A percentile compares a stretch with the other conserved stretches of the same genome.
These are phyloP conservation scores for Octodon degus DNA, from an alignment of 2,113 vertebrate species.

Conservation along the genomic window DNA sequence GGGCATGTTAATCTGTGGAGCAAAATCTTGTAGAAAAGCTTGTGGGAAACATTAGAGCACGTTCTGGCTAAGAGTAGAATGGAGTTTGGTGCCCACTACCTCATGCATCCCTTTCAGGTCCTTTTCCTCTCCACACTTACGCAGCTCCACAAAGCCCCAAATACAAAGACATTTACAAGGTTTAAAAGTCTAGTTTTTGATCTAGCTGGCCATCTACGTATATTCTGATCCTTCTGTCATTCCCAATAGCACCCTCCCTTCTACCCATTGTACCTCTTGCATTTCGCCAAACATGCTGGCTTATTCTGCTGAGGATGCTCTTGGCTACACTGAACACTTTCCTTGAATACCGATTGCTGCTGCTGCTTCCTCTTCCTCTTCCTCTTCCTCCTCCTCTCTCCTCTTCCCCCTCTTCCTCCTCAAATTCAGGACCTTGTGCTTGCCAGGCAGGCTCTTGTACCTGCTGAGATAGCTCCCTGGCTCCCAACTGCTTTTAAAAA, in stretches of 20 bases:
- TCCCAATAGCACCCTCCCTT: background rate
- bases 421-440: no score
- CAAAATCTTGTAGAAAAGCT: constrained; percentile 40
- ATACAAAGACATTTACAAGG: background rate
- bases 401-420: no score
- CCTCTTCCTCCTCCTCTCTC: no score
- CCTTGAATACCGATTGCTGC: background rate
- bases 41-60: constrained; percentile 55
- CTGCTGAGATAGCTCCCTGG: no score
- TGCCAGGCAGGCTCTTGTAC: no score
- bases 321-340: background rate
- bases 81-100: background rate
- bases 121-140: background rate
- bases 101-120: background rate
- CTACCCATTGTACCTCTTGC: background rate
- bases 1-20: background rate
- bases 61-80: constrained; percentile 46
- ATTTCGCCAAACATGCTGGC: background rate
- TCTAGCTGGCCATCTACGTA: background rate
- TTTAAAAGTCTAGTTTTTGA: background rate
- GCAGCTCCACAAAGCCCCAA: background rate
- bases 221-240: background rate
- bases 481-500: background rate
- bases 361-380: no score
- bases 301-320: background rate